Evolutionary conservation across 2,797 vertebrate genomes (phyloP).

Genomic region (Gambusia yucatana): DNA sequence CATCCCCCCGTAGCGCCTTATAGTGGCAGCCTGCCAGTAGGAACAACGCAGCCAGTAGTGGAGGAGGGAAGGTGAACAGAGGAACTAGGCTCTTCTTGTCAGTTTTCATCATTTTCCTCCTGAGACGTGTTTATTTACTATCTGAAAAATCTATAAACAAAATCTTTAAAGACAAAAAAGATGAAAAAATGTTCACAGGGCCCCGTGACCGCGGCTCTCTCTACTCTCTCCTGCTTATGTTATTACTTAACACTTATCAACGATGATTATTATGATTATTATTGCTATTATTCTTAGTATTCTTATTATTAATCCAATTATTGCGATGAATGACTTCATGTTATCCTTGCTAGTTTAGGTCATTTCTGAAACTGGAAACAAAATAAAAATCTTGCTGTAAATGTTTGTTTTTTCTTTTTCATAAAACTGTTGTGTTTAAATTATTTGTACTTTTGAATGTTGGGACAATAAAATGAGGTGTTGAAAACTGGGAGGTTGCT

Average conservation of each 20-base stretch:
- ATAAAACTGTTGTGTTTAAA: conserved; percentile 99
- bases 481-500: conserved; percentile 92
- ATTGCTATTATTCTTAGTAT: conserved; percentile 88
- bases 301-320: conserved; percentile 90
- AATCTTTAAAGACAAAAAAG: conserved; percentile 89
- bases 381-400: conserved; percentile 96
- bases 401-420: conserved; percentile 94
- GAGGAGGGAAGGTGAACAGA: conserved; percentile 93
- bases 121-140: conserved; percentile 97
- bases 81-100: conserved; percentile 92
- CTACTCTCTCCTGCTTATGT: conserved; percentile 93
- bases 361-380: conserved; percentile 98
- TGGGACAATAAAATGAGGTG: conserved; percentile 99
- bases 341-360: conserved; percentile 99
- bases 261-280: conserved; percentile 88
- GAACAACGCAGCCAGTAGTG: conserved; percentile 87
- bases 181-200: conserved; percentile 92
- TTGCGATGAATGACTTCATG: conserved; percentile 99
- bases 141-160: conserved; percentile 90
- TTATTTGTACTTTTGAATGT: conserved; percentile 99
- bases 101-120: conserved; percentile 94
- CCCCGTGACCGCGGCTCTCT: conserved; percentile 88
- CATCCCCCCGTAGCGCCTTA: conserved; percentile 91
- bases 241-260: conserved; percentile 89
- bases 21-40: conserved; percentile 88